These are phyloP conservation scores for Dromas ardeola DNA, from an alignment of 2,113 vertebrate genomes.

Conservation along the genomic window DNA sequence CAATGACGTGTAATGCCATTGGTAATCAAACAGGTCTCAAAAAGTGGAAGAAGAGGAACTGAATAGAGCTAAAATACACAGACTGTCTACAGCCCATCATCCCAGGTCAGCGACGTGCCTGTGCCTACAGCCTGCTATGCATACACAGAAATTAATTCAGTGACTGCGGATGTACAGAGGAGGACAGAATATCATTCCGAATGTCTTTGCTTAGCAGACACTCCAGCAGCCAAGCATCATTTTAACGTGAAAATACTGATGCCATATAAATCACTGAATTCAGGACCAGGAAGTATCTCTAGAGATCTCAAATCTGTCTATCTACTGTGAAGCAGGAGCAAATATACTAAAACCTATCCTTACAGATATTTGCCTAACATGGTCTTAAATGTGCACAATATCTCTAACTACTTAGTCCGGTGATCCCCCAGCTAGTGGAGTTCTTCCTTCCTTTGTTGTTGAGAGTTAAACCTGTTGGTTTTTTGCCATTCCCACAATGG, in stretches of 20 bases:
- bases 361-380: neutral
- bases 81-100: neutral
- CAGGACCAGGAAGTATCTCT: neutral
- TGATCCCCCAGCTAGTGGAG: neutral
- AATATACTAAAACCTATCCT: neutral
- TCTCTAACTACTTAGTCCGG: neutral
- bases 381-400: neutral
- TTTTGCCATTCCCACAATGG: neutral
- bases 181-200: slow-evolving; percentile 19
- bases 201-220: slow-evolving; percentile 13
- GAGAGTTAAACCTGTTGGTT: neutral
- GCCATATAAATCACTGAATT: neutral
- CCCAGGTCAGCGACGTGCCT: neutral
- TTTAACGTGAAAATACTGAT: slow-evolving; percentile 16
- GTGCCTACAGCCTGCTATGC: neutral
- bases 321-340: neutral
- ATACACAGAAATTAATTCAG: slow-evolving; percentile 18
- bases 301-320: neutral
- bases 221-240: neutral
- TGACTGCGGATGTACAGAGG: slow-evolving; percentile 18
- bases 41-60: neutral
- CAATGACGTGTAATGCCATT: slow-evolving; percentile 16
- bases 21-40: slow-evolving; percentile 34
- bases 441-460: neutral
- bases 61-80: neutral